Evolutionary conservation across 2,113 vertebrate genomes (phyloP).

Genomic region (Passer domesticus): DNA sequence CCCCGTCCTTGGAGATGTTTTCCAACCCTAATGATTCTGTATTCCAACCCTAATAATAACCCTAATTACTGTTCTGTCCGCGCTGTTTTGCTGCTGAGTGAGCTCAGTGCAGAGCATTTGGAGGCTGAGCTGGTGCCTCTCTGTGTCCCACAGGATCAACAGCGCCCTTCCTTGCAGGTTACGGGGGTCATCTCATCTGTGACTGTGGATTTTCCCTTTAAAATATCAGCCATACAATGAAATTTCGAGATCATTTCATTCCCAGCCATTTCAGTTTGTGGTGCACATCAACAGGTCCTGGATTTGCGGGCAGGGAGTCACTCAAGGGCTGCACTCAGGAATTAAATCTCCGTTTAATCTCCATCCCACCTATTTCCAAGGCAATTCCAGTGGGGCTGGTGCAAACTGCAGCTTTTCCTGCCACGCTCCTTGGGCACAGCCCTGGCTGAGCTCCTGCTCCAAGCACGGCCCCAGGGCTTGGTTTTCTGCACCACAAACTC

Average conservation of each 20-base stretch:
- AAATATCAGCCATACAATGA: rapidly evolving
- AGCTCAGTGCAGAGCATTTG: background rate
- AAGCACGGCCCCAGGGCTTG: background rate
- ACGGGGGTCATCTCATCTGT: background rate
- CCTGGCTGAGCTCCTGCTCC: background rate
- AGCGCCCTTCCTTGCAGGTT: background rate
- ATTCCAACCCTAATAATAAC: background rate
- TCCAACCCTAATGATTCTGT: background rate
- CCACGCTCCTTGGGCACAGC: rapidly evolving
- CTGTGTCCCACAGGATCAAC: rapidly evolving
- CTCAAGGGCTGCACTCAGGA: background rate
- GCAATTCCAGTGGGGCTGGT: background rate
- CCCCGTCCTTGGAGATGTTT: background rate
- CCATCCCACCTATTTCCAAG: background rate
- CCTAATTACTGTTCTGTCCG: rapidly evolving
- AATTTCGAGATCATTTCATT: rapidly evolving
- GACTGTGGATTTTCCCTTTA: background rate
- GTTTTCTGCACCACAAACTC: background rate
- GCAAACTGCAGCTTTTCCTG: background rate
- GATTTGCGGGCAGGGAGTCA: background rate
- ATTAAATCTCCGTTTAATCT: background rate
- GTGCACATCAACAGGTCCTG: background rate
- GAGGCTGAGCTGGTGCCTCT: background rate
- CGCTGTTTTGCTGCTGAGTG: background rate
- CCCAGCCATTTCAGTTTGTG: rapidly evolving